phyloP scores from a whole-genome alignment of 2,113 vertebrate species.

The Polypterus senegalus region DNA sequence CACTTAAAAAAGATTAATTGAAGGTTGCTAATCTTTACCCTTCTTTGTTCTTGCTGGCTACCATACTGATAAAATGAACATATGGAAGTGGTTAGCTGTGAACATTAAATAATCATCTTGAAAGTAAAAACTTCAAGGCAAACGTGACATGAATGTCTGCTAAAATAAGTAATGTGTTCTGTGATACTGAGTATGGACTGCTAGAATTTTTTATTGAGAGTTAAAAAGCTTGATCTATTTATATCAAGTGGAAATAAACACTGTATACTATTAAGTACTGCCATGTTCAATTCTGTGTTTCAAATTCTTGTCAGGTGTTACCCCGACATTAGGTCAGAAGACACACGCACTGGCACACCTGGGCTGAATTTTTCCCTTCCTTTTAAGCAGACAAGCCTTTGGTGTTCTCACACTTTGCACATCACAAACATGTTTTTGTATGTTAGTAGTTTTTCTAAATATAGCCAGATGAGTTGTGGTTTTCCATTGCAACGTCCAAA shows the following conservation, averaged over 20 bases:
- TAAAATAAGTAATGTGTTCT: not conserved
- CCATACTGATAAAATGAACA: not conserved
- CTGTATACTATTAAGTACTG: constrained; percentile 6
- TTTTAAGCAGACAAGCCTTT: constrained; percentile 12
- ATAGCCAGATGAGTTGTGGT: constrained; percentile 25
- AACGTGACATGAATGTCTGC: not conserved
- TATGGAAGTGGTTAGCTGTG: constrained; percentile 1
- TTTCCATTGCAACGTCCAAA: constrained; percentile 36
- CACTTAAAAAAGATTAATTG: too few species aligned
- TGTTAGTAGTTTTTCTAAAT: constrained; percentile 23
- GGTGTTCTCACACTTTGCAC: constrained; percentile 21
- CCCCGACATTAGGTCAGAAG: constrained; percentile 17
- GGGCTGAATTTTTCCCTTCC: constrained; percentile 23
- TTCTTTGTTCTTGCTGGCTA: not conserved
- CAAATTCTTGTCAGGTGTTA: too few species aligned
- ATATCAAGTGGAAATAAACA: constrained; percentile 10
- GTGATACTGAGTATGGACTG: not conserved
- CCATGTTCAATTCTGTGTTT: too few species aligned
- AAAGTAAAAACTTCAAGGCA: not conserved
- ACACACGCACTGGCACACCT: constrained; percentile 15
- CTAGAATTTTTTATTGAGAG: constrained; percentile 14
- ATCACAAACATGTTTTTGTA: constrained; percentile 18
- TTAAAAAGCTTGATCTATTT: constrained; percentile 12
- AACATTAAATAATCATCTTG: constrained; percentile 2
- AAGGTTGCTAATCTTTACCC: not conserved